These are phyloP conservation scores for Penaeus japonicus DNA, from an alignment of 1,140 invertebrate genomes.

Conservation along the genomic window DNA sequence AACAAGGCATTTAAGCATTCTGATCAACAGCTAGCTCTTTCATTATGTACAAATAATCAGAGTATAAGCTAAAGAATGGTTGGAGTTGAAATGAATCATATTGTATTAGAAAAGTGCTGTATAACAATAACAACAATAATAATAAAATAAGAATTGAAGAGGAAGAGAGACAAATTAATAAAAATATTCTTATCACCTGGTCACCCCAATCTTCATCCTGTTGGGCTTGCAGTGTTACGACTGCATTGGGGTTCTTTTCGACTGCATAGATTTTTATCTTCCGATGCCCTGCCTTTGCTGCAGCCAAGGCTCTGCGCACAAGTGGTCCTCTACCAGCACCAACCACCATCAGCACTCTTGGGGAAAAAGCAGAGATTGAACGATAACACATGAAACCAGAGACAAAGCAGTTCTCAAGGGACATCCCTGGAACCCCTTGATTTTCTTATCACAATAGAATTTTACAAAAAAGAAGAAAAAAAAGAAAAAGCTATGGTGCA, in stretches of 20 bases:
- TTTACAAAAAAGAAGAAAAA: no score
- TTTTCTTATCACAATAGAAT: not conserved
- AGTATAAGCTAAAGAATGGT: no score
- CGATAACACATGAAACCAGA: no score
- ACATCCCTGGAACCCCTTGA: not conserved
- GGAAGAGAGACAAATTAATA: no score
- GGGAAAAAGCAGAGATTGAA: slow-evolving; percentile 62
- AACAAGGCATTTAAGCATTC: not conserved
- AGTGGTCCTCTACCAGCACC: slow-evolving; percentile 96
- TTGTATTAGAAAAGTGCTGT: no score
- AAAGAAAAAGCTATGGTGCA: not conserved
- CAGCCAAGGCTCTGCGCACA: slow-evolving; percentile 83
- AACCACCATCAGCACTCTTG: slow-evolving; percentile 88
- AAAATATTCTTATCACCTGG: no score
- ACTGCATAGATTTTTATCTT: slow-evolving; percentile 88
- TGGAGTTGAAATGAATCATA: no score
- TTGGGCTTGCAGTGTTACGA: slow-evolving; percentile 84
- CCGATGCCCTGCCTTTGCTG: slow-evolving; percentile 74
- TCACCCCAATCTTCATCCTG: slow-evolving; percentile 86
- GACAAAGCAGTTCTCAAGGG: not conserved
- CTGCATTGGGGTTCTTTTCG: slow-evolving; percentile 95
- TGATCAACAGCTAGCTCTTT: no score
- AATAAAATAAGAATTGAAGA: no score
- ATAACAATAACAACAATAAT: no score
- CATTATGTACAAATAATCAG: not conserved